These are phyloP conservation scores for Sarcophaga bullata DNA, from an alignment of 1,140 invertebrate genomes.

Conservation along the genomic window DNA sequence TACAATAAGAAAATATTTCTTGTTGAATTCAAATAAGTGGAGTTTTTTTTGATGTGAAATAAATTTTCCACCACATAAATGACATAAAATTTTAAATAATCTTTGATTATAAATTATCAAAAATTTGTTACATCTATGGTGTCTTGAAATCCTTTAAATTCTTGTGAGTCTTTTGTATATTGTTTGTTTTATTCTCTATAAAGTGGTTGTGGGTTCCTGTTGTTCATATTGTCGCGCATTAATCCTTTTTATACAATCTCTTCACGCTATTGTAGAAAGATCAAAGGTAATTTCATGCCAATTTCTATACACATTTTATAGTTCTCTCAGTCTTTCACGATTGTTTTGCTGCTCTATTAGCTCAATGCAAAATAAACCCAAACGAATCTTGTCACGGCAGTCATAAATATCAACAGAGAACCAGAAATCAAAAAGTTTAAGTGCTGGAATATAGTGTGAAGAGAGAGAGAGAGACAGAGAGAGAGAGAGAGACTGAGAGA, in stretches of 20 bases:
- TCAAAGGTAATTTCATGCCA: slow-evolving; percentile 30
- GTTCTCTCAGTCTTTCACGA: not conserved
- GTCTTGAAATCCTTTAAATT: not conserved
- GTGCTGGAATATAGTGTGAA: too few relatives aligned
- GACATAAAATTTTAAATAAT: too few relatives aligned
- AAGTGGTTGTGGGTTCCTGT: not conserved
- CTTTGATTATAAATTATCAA: too few relatives aligned
- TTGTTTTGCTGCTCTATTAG: not conserved
- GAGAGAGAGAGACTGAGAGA: not conserved
- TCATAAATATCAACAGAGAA: too few relatives aligned
- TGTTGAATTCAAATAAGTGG: too few relatives aligned
- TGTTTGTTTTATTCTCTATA: too few relatives aligned
- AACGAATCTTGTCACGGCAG: not conserved
- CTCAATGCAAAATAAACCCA: not conserved
- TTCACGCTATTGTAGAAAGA: slow-evolving; percentile 26
- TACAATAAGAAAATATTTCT: too few relatives aligned
- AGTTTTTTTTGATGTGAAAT: too few relatives aligned
- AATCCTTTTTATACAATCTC: slow-evolving; percentile 32
- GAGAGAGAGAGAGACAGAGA: too few relatives aligned
- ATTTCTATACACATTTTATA: not conserved
- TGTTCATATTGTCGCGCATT: not conserved
- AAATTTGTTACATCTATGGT: not conserved
- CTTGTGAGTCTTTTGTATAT: too few relatives aligned
- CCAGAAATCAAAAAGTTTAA: too few relatives aligned
- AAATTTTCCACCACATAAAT: too few relatives aligned